Base-by-base conservation (phyloP, 2,888 invertebrate species). In the Oithona nana region DNA sequence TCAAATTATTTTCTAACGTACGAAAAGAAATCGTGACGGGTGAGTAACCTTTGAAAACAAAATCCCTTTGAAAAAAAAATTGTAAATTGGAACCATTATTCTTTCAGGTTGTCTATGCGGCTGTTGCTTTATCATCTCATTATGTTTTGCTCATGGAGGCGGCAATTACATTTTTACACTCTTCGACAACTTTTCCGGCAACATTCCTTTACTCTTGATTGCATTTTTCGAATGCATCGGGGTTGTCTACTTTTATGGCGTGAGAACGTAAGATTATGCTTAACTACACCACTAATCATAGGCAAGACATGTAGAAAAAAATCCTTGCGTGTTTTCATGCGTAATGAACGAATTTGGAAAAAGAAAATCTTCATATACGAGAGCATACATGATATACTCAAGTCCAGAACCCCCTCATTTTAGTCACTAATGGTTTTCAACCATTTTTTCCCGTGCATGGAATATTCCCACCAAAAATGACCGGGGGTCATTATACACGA, bases 181-280 rank as follows among this genome's bases (percentile, higher is more conserved):
- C 11, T 94, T 93, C 73, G 93, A 94, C 71, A 87, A 86, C 77
- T 93, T 89, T 73, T 88, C 88, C 67, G 93, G 93, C 13, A 92
- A 90, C 69, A 89, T 93, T 69, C 90, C 90, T 0, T 75, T 93
- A 67, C 77, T 93, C 65, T 87, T 93, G 69, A 89, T 94, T 63
- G 93, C 93, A 1, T 83, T 94, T 68, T 92, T 83, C 71, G 93
- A 94, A 74, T 89, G 92, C 69, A 77, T 93, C 63, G 88, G 86
- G 2, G 88, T 94, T 13, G 81, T 90, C n/a, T 94, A 92, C 71
- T 84, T 94, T 1, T 94, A 94, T 71, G 93, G 93, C 26, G 80
- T 90, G 3, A 84, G 86, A 71, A 83, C 87, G 88, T 88, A 71
- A 73, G 64, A 26, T 28, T 63, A 26, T n/a, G n/a, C n/a, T n/a